Evolutionary conservation across 2,888 invertebrate genomes (phyloP).

Genomic region (Ceriagrion tenellum): DNA sequence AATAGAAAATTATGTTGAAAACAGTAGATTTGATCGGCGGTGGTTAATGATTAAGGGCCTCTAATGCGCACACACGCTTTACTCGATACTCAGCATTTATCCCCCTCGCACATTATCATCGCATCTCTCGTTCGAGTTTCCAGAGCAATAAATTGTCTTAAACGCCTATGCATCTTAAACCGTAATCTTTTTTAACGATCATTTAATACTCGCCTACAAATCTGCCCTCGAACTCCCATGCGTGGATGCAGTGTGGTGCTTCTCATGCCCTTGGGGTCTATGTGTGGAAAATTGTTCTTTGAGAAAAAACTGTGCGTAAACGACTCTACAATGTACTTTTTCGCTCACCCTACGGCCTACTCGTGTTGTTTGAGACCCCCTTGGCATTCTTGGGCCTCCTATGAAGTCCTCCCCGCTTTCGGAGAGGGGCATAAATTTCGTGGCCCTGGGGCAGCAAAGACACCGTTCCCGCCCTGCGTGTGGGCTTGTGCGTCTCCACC

Average conservation of each 20-base stretch:
- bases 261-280: neutral
- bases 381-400: neutral
- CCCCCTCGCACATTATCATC: neutral
- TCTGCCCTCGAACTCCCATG: neutral
- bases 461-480: constrained; percentile 34
- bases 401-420: neutral
- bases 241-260: neutral
- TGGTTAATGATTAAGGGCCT: neutral
- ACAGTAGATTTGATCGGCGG: neutral
- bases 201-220: constrained; percentile 4
- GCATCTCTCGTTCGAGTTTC: constrained; percentile 10
- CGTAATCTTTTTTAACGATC: constrained; percentile 26
- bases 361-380: neutral
- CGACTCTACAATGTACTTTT: neutral
- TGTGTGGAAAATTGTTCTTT: neutral
- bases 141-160: constrained; percentile 15
- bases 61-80: constrained; percentile 5
- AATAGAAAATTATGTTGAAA: neutral
- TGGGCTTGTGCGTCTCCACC: neutral
- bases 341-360: neutral
- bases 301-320: neutral
- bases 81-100: neutral
- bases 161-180: constrained; percentile 20
- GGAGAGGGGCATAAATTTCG: constrained; percentile 8
- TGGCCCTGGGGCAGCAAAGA: constrained; percentile 27